These are phyloP conservation scores for Patella vulgata DNA, from an alignment of 1,140 invertebrate species.

Conservation along the genomic window DNA sequence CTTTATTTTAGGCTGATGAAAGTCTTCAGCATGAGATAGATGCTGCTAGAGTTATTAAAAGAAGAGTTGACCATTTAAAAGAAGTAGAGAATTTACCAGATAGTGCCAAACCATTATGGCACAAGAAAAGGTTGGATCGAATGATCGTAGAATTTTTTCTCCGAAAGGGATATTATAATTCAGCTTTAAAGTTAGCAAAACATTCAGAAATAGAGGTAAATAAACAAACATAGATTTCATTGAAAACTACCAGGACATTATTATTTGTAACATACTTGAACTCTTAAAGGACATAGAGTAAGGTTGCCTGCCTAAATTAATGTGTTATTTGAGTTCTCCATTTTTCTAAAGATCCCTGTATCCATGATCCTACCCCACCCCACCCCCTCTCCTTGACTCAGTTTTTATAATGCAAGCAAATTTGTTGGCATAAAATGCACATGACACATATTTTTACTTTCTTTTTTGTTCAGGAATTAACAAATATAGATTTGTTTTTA, in stretches of 20 bases:
- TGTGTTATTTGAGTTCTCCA: too few relatives aligned
- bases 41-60: constrained; percentile 85
- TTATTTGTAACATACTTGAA: background rate
- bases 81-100: constrained; percentile 72
- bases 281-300: background rate
- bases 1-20: constrained; percentile 79
- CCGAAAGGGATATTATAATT: constrained; percentile 94
- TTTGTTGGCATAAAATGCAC: too few relatives aligned
- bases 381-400: too few relatives aligned
- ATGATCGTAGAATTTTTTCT: constrained; percentile 97
- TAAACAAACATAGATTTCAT: background rate
- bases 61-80: constrained; percentile 92
- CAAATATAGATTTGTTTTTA: constrained; percentile 93
- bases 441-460: too few relatives aligned
- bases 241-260: background rate
- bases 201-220: constrained; percentile 78
- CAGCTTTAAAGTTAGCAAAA: constrained; percentile 84
- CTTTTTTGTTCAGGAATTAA: constrained; percentile 77
- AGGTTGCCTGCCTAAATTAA: background rate
- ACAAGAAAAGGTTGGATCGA: constrained; percentile 87
- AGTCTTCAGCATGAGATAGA: constrained; percentile 91
- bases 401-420: too few relatives aligned
- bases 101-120: constrained; percentile 72
- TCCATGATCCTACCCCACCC: too few relatives aligned
- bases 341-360: too few relatives aligned